Evolutionary conservation across 2,797 vertebrate species (phyloP), one percentile per base, ranked within the genome.

Genomic region (Danio tinwini): DNA sequence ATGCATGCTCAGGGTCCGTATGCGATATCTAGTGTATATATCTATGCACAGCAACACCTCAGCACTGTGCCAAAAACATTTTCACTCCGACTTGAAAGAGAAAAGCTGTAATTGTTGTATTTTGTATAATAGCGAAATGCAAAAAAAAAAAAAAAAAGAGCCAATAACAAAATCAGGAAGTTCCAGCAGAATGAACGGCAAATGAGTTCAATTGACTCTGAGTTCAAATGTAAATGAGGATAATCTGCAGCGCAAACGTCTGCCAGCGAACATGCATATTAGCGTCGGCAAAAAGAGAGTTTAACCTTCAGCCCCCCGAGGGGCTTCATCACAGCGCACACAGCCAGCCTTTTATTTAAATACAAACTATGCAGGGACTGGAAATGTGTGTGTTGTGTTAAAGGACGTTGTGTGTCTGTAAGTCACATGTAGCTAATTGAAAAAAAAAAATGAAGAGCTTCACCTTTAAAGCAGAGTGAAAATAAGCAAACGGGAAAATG

Each of bases 391-490:
- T 50, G 29, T 65, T 5, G 42, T 10, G 56, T 40, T 53, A 45
- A 69, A 75, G 17, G 49, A 29, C 52, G n/a, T 56, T 19, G 52
- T 64, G 65, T 11, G 21, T 50, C 5, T 7, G 17, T 65, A 88
- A 80, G 62, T 81, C 85, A 83, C 84, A 61, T 85, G 74, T 75
- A 85, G 82, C 87, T 79, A 87, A 84, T 86, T 69, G 85, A 78
- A 85, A 86, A 67, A 81, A 55, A n/a, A n/a, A n/a, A n/a, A 45
- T 49, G 65, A 29, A 53, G n/a, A 58, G 62, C 75, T 67, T 42
- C 52, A 40, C 47, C 42, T 61, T 72, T 64, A 67, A 80, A n/a
- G 64, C 52, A 5, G 29, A 81, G 72, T 70, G 37, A 64, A 79
- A 84, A 77, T 71, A 81, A 69, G 42, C 47, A 70, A 56, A 44